A percentile compares a stretch with the other conserved stretches of the same genome.
Evolutionary conservation across 2,797 vertebrate species (phyloP).

Genomic region (Prionace glauca): DNA sequence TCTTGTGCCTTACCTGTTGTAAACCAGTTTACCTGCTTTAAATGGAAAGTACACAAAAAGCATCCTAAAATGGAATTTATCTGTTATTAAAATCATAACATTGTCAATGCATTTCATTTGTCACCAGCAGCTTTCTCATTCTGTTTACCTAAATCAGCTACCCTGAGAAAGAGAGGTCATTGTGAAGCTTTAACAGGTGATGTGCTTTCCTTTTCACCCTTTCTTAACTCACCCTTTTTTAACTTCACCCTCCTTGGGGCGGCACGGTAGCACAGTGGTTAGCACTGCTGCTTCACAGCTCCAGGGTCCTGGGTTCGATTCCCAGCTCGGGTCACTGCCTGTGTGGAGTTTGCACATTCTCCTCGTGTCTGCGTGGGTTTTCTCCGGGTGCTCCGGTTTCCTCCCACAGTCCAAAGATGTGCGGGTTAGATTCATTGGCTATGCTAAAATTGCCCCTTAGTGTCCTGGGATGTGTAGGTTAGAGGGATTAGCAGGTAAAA

Average conservation of each 20-base stretch:
- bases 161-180: not conserved
- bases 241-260: not conserved
- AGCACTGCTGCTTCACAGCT: no score
- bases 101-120: not conserved
- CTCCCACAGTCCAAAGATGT: no score
- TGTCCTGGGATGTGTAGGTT: no score
- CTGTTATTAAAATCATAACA: not conserved
- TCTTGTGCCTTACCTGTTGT: not conserved
- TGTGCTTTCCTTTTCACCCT: not conserved
- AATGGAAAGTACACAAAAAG: not conserved
- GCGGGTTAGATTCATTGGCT: no score
- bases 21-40: not conserved
- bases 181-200: not conserved
- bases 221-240: not conserved
- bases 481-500: no score
- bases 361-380: no score
- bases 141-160: not conserved
- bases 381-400: no score
- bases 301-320: no score
- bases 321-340: no score
- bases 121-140: not conserved
- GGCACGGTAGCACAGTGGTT: no score
- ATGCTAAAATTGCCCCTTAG: no score
- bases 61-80: not conserved
- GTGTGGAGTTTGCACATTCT: no score